Conservation (phyloP, 1,140 invertebrate species). For the Drosophila busckii region DNA sequence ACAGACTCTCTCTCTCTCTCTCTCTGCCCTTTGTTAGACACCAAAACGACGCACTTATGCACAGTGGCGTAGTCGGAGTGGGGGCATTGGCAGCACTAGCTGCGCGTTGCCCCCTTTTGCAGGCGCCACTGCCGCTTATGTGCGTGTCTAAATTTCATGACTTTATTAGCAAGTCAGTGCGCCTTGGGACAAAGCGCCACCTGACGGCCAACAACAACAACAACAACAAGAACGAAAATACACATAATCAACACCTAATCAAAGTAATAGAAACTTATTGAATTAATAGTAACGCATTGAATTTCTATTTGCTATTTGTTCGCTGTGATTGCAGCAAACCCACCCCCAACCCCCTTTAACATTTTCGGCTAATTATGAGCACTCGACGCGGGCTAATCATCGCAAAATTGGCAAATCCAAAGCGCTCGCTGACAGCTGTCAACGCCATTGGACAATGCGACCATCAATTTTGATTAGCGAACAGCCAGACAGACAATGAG, state of each 20-base stretch:
- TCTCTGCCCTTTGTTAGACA: conserved; percentile 48
- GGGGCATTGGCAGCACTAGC: no score
- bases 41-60: conserved; percentile 43
- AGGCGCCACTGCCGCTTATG: no score
- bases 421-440: conserved; percentile 62
- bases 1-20: background rate
- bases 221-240: conserved; percentile 31
- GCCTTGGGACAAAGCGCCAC: conserved; percentile 41
- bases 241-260: conserved; percentile 73
- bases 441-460: conserved; percentile 29
- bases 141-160: conserved; percentile 35
- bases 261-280: conserved; percentile 76
- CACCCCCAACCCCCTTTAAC: background rate
- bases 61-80: background rate
- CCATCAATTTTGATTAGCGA: conserved; percentile 67
- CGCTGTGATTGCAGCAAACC: conserved; percentile 26
- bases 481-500: background rate
- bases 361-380: conserved; percentile 22
- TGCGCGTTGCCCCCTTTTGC: no score
- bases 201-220: no score
- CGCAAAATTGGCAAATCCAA: conserved; percentile 48
- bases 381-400: conserved; percentile 43
- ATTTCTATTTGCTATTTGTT: conserved; percentile 53
- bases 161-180: conserved; percentile 63
- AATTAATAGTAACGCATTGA: conserved; percentile 59